Evolutionary conservation across 1,140 invertebrate species (phyloP).

Genomic region (Drosophila tani): DNA sequence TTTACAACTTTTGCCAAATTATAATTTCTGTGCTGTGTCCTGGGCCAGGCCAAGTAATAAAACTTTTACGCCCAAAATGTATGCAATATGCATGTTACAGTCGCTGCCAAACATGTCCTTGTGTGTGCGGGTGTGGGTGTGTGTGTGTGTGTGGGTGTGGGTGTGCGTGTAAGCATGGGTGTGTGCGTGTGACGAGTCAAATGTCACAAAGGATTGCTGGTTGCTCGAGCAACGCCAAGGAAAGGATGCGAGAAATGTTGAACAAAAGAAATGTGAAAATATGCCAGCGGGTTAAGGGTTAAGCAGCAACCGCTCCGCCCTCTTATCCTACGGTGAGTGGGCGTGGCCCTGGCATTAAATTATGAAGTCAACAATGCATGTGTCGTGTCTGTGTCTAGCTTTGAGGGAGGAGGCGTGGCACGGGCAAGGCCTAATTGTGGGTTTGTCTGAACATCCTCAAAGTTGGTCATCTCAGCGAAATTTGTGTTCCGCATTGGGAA

Average conservation of each 20-base stretch:
- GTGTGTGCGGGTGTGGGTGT: conserved; percentile 6
- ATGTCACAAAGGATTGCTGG: conserved; percentile 75
- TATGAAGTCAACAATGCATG: conserved; percentile 44
- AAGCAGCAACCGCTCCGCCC: background rate
- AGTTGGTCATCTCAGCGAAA: conserved; percentile 1
- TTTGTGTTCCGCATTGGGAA: too few species aligned
- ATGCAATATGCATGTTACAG: conserved; percentile 72
- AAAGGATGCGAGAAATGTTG: background rate
- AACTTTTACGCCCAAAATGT: conserved; percentile 70
- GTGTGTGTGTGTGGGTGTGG: background rate
- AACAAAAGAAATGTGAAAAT: too few species aligned
- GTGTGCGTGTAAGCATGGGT: conserved; percentile 12
- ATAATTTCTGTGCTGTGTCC: conserved; percentile 57
- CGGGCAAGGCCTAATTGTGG: conserved; percentile 26
- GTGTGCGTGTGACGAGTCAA: conserved; percentile 59
- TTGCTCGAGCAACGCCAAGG: conserved; percentile 64
- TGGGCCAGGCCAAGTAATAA: conserved; percentile 52
- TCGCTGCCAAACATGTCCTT: conserved; percentile 51
- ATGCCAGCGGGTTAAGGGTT: conserved; percentile 7
- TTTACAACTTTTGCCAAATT: conserved; percentile 72
- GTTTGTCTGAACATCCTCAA: conserved; percentile 24
- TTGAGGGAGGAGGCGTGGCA: conserved; percentile 1
- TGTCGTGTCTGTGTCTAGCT: conserved; percentile 14
- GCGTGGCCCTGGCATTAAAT: conserved; percentile 33
- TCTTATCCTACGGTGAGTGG: background rate